phyloP scores from a whole-genome alignment of 2,113 vertebrate genomes.

The Seriola rivoliana region DNA sequence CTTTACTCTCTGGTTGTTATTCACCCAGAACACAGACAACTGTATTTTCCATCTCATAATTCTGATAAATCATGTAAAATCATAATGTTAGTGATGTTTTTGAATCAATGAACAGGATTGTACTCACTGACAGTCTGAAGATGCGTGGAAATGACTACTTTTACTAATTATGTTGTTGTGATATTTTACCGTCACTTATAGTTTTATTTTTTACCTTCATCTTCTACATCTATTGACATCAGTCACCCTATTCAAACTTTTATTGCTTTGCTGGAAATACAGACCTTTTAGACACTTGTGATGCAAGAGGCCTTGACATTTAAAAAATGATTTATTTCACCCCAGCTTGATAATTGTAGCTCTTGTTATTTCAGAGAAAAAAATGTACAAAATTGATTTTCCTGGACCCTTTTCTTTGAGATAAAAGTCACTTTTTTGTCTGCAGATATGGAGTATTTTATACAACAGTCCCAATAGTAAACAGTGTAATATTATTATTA shows the following conservation, averaged over 20 bases:
- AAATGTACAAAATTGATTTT: background rate
- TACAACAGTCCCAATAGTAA: background rate
- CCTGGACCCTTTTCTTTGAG: too few species aligned
- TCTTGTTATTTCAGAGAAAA: background rate
- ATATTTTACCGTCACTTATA: background rate
- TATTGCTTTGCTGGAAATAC: background rate
- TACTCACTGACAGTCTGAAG: background rate
- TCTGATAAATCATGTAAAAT: background rate
- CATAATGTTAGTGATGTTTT: background rate
- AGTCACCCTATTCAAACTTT: background rate
- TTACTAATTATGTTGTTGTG: background rate
- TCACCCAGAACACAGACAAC: background rate
- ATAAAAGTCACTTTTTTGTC: background rate
- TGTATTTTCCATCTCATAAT: background rate
- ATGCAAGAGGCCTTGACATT: constrained; percentile 2
- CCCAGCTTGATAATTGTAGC: background rate
- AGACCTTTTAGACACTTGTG: background rate
- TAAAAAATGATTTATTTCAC: background rate
- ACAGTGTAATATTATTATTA: constrained; percentile 3
- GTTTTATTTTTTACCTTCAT: background rate
- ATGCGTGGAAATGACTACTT: background rate
- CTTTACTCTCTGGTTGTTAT: background rate
- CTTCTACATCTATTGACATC: background rate
- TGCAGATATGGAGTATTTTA: background rate
- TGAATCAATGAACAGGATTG: background rate